Evolutionary conservation across 92 coral and sea anemone genomes (phyloP).

Genomic region (Plumapathes pennacea): DNA sequence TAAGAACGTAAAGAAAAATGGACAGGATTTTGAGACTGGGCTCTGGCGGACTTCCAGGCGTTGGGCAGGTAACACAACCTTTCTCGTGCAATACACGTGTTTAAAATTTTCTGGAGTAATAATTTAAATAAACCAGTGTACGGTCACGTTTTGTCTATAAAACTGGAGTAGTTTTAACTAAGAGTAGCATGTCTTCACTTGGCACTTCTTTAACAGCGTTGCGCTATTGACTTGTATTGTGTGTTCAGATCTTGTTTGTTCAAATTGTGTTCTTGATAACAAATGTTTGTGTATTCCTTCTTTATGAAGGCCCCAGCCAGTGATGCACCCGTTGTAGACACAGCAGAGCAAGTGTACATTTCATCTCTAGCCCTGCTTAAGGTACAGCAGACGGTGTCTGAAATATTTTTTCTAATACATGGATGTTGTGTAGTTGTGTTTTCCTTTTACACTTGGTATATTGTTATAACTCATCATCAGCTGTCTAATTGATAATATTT

Average conservation of each 20-base stretch:
- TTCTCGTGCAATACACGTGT: too few species aligned
- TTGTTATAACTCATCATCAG: neutral
- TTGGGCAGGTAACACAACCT: slow-evolving; percentile 75
- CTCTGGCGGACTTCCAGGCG: slow-evolving; percentile 98
- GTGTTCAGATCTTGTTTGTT: neutral
- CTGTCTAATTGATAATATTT: neutral
- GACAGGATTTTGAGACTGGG: slow-evolving; percentile 97
- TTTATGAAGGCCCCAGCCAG: slow-evolving; percentile 70
- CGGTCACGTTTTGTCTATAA: too few species aligned
- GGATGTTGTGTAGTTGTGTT: too few species aligned
- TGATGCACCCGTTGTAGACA: slow-evolving; percentile 95
- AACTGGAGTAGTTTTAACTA: too few species aligned
- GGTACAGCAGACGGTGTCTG: slow-evolving; percentile 25
- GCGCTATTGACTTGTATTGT: neutral
- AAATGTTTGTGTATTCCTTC: neutral
- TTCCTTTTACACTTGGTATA: too few species aligned
- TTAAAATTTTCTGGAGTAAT: neutral
- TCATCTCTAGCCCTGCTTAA: slow-evolving; percentile 88
- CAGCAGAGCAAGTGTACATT: slow-evolving; percentile 97
- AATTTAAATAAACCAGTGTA: too few species aligned
- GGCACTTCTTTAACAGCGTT: too few species aligned
- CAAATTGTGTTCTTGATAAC: neutral
- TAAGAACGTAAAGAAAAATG: too few species aligned
- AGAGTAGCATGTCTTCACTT: too few species aligned
- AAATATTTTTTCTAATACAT: neutral